Percentiles rank a stretch among this genome's conserved stretches.
Conservation (phyloP, 2,797 vertebrate species). For the Petrocephalus sullivani region DNA sequence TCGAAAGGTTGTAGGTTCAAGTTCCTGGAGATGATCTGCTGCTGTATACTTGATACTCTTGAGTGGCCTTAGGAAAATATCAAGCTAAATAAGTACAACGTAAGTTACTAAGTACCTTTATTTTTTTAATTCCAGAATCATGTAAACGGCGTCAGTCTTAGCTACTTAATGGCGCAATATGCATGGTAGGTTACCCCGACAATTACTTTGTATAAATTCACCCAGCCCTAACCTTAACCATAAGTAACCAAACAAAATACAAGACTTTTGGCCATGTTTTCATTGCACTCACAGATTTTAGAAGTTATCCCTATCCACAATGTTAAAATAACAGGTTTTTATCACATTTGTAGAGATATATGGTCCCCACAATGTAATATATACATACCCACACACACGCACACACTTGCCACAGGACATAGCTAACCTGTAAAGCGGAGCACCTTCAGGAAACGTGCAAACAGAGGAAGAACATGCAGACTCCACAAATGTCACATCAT, state of each 20-base stretch:
- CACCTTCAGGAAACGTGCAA: neutral
- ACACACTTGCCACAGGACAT: neutral
- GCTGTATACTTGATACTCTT: conserved; percentile 14
- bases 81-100: neutral
- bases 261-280: no score
- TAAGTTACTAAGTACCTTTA: neutral
- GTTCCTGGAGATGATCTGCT: neutral
- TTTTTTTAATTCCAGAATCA: neutral
- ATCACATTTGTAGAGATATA: no score
- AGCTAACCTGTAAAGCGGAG: neutral
- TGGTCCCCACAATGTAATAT: neutral
- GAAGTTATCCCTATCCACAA: no score
- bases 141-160: neutral
- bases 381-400: neutral
- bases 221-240: no score
- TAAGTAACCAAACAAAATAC: no score
- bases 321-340: no score
- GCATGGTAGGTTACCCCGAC: neutral
- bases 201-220: neutral
- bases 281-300: no score
- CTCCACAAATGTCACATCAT: neutral
- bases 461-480: neutral
- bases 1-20: conserved; percentile 2
- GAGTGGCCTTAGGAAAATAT: conserved; percentile 1
- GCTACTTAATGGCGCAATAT: neutral